These are phyloP conservation scores for Takifugu rubripes DNA, from an alignment of 2,797 vertebrate species.

Conservation along the genomic window DNA sequence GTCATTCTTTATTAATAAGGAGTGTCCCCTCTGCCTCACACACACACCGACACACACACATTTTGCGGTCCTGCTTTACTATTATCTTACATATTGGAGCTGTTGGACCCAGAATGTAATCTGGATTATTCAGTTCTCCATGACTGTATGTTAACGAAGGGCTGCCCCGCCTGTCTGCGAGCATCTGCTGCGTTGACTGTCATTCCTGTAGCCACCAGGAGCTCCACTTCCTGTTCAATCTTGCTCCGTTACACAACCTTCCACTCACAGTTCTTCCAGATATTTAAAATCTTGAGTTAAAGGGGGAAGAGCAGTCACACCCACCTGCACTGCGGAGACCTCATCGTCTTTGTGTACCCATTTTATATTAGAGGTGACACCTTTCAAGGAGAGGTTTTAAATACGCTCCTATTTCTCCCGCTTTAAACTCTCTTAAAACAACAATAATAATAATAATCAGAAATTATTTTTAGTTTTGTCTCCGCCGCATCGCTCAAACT, in stretches of 20 bases:
- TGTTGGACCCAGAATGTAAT: conserved; percentile 35
- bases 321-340: conserved; percentile 20
- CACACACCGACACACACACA: conserved; percentile 30
- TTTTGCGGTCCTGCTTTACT: conserved; percentile 39
- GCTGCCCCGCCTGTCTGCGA: no score
- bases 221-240: conserved; percentile 27
- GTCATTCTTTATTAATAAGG: conserved; percentile 73
- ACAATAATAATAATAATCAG: conserved; percentile 23
- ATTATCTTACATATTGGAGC: conserved; percentile 23
- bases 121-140: conserved; percentile 50
- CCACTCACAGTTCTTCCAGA: conserved; percentile 8
- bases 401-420: conserved; percentile 42
- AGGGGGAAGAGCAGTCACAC: conserved; percentile 6
- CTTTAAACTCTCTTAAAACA: conserved; percentile 52
- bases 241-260: conserved; percentile 36
- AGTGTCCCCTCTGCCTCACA: conserved; percentile 36
- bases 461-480: conserved; percentile 64
- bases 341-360: conserved; percentile 16
- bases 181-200: conserved; percentile 38
- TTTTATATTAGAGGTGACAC: conserved; percentile 49
- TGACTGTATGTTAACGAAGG: conserved; percentile 16
- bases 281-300: conserved; percentile 34
- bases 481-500: conserved; percentile 41
- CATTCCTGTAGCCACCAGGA: conserved; percentile 50
- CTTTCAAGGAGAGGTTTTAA: conserved; percentile 50